Conservation (phyloP, 2,113 vertebrate genomes). For the Amphiprion ocellaris region DNA sequence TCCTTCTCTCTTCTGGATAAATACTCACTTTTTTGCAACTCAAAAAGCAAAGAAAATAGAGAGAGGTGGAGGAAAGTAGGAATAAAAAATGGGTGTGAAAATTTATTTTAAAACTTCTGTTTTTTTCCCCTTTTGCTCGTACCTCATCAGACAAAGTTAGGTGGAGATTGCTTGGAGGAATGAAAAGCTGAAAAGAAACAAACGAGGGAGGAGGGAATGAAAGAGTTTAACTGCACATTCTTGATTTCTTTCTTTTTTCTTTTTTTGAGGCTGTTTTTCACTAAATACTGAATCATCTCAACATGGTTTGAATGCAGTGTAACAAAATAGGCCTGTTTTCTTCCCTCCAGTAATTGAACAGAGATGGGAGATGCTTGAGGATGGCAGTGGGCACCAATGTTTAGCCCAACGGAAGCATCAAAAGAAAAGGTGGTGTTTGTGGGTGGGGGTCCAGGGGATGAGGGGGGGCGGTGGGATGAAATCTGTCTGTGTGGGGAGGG, state of each 20-base stretch:
- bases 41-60: constrained; percentile 48
- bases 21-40: constrained; percentile 45
- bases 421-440: constrained; percentile 12
- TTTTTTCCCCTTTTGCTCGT: constrained; percentile 7
- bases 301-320: constrained; percentile 19
- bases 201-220: constrained; percentile 12
- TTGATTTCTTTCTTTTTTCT: constrained; percentile 13
- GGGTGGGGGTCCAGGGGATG: constrained; percentile 34
- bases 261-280: constrained; percentile 2
- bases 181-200: constrained; percentile 42
- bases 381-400: constrained; percentile 16
- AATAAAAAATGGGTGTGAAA: background rate
- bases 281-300: constrained; percentile 36
- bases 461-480: constrained; percentile 68
- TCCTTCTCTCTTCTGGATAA: constrained; percentile 47
- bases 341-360: background rate
- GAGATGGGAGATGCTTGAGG: background rate
- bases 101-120: background rate
- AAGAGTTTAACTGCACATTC: constrained; percentile 17
- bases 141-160: constrained; percentile 49
- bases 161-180: constrained; percentile 28
- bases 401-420: constrained; percentile 35
- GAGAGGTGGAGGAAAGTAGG: background rate
- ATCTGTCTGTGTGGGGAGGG: constrained; percentile 9
- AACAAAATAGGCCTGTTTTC: background rate